These are phyloP conservation scores for Cryptotermes secundus DNA, from an alignment of 1,140 invertebrate genomes.

Conservation along the genomic window DNA sequence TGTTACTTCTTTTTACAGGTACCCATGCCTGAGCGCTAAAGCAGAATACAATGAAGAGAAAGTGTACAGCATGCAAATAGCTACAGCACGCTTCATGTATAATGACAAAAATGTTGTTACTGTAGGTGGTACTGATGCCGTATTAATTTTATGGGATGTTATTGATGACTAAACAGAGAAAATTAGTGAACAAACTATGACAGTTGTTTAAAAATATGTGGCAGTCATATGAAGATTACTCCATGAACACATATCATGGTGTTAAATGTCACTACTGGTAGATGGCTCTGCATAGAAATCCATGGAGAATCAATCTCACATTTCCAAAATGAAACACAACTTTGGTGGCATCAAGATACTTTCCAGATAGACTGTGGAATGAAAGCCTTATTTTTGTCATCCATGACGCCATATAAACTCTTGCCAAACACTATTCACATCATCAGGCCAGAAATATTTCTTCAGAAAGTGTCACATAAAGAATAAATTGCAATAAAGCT, in stretches of 20 bases:
- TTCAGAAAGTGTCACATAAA: neutral
- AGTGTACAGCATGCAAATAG: conserved; percentile 85
- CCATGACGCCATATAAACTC: neutral
- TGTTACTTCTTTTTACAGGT: conserved; percentile 53
- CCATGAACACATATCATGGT: neutral
- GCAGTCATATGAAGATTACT: neutral
- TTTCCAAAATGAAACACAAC: neutral
- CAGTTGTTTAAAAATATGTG: neutral
- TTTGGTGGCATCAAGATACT: neutral
- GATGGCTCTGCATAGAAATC: neutral
- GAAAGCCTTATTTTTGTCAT: too few species aligned
- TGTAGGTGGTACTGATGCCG: conserved; percentile 87
- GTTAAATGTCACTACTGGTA: neutral
- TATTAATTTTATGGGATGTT: conserved; percentile 90
- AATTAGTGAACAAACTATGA: neutral
- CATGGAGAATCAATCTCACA: neutral
- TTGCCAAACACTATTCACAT: neutral
- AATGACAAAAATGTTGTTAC: conserved; percentile 85
- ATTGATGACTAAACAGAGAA: conserved; percentile 63
- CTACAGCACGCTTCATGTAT: conserved; percentile 76
- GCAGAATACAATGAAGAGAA: conserved; percentile 85
- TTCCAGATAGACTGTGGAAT: too few species aligned
- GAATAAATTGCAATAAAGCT: neutral
- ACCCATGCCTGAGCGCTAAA: conserved; percentile 79
- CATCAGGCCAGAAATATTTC: neutral